Conservation (phyloP, 2,797 vertebrate species). For the Sebastiscus albofasciatus region DNA sequence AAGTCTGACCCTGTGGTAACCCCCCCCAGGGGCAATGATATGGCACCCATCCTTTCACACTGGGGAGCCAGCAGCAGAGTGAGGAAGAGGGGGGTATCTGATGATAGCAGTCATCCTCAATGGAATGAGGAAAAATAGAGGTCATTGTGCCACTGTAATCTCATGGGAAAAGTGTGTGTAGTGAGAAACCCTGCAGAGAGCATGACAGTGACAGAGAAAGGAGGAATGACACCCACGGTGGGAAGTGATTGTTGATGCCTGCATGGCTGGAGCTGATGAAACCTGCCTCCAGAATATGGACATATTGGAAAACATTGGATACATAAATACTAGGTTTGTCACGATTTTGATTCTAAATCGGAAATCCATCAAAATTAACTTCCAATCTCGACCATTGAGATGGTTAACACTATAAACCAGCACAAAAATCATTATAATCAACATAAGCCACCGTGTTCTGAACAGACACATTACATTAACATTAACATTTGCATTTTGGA, state of each 20-base stretch:
- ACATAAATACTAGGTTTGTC: no score
- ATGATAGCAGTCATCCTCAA: constrained; percentile 64
- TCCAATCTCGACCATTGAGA: no score
- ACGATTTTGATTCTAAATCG: no score
- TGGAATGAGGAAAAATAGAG: constrained; percentile 68
- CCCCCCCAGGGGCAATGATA: constrained; percentile 48
- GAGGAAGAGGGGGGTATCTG: not conserved
- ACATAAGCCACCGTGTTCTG: no score
- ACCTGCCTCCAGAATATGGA: constrained; percentile 11
- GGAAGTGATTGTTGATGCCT: constrained; percentile 44
- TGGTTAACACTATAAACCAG: no score
- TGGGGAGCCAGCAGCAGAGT: constrained; percentile 5
- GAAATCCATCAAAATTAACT: no score
- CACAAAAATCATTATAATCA: no score
- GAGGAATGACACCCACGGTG: constrained; percentile 26
- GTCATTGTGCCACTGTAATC: constrained; percentile 65
- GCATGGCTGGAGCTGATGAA: constrained; percentile 43
- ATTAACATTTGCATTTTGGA: no score
- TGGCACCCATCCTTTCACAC: constrained; percentile 41
- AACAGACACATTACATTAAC: no score
- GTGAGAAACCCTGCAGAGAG: constrained; percentile 46
- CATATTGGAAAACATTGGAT: no score
- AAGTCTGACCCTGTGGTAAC: constrained; percentile 68
- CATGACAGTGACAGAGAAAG: constrained; percentile 33
- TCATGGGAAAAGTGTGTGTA: not conserved